These are phyloP conservation scores for Empidonax traillii DNA, from an alignment of 2,113 vertebrate species.

Conservation along the genomic window DNA sequence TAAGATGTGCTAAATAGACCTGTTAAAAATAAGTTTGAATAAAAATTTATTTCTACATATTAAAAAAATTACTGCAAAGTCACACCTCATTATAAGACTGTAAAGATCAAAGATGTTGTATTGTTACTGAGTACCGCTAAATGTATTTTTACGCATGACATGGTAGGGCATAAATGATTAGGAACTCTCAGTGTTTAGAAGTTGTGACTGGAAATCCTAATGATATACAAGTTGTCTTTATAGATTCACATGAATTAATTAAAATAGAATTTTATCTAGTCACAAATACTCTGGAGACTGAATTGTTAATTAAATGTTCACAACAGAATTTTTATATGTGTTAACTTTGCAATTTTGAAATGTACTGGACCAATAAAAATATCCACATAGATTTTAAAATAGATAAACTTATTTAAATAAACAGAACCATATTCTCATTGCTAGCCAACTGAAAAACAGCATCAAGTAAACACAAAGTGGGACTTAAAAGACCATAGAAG, in stretches of 20 bases:
- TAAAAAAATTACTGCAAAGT: background rate
- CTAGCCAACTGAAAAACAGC: background rate
- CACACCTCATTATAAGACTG: background rate
- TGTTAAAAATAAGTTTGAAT: background rate
- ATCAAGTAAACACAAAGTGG: background rate
- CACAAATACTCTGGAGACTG: background rate
- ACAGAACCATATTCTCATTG: background rate
- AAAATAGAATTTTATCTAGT: background rate
- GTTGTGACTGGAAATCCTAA: background rate
- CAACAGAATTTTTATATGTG: background rate
- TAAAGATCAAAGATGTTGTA: background rate
- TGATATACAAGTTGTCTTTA: background rate
- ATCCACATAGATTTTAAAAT: background rate
- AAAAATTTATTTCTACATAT: background rate
- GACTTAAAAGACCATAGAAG: background rate
- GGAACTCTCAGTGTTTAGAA: background rate
- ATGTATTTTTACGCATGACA: background rate
- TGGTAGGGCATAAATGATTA: background rate
- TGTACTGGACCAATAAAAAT: background rate
- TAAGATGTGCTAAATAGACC: background rate
- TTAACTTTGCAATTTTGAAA: background rate
- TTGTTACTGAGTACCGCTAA: background rate
- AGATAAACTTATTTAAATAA: background rate
- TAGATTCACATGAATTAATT: background rate
- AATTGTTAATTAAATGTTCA: background rate